Evolutionary conservation across 2,797 vertebrate species (phyloP), one percentile per base, ranked within the genome.

Genomic region (Knipowitschia caucasica): DNA sequence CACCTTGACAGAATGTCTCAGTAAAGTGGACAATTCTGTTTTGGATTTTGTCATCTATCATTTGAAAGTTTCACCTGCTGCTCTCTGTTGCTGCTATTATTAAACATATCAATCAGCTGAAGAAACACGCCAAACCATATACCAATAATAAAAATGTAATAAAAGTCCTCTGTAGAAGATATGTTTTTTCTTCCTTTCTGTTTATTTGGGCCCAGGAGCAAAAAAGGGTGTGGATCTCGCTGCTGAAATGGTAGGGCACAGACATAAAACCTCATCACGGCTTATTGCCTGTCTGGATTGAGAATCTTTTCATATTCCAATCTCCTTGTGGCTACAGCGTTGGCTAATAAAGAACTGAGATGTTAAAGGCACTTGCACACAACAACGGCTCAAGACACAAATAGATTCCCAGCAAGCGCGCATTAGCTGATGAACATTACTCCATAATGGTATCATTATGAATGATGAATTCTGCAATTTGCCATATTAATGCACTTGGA

Each of bases 381-480:
- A 75, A 66, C 49, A 77, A 75, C 27, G 25, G 61, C 54, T 61
- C 20, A 73, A 74, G 69, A 82, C 70, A 69, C 71, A 80, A 81
- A 83, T 75, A 78, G 70, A 79, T 80, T 77, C 57, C 57, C 61
- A 38, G 73, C 74, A 71, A 79, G 70, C 31, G 56, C 69, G 69
- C 78, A 82, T 79, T 84, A 80, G 78, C 61, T 72, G 75, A 83
- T 83, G 75, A 80, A 83, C 77, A 81, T 83, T 72, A 79, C 77
- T 77, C 65, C 63, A 71, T 83, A 80, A 85, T 80, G 68, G 73
- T 64, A 73, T 80, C 80, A 84, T 86, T 88, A 85, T 10, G 43
- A 67, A 56, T 73, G 77, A 85, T 86, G 74, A 80, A 86, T 84
- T 62, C 54, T 59, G 67, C 59, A 58, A 81, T 81, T 81, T 73